These are phyloP conservation scores for Tiliacea citrago DNA, from an alignment of 2,888 invertebrate genomes.

Conservation along the genomic window DNA sequence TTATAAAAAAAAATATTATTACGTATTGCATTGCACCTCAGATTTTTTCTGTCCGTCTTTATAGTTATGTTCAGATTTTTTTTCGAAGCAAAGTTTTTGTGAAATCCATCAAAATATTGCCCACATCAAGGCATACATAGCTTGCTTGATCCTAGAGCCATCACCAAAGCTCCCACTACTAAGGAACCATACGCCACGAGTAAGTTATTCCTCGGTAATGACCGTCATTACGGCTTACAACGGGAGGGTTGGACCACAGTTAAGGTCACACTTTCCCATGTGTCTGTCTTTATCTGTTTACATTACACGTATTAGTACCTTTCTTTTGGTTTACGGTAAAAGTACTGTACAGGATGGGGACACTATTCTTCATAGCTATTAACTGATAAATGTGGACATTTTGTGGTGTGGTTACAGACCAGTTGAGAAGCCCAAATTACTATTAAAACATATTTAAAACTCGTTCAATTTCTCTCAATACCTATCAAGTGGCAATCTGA, in stretches of 20 bases:
- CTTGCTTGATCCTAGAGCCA: slow-evolving; percentile 6
- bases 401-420: neutral
- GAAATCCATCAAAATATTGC: neutral
- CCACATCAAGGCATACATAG: neutral
- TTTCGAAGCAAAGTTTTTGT: neutral
- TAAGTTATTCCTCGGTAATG: slow-evolving; percentile 64
- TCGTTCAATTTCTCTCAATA: slow-evolving; percentile 56
- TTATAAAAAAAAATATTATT: too few relatives aligned
- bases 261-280: slow-evolving; percentile 71
- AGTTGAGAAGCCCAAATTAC: slow-evolving; percentile 23
- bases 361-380: neutral
- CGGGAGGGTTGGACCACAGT: slow-evolving; percentile 61
- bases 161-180: slow-evolving; percentile 17
- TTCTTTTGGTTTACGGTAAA: slow-evolving; percentile 38
- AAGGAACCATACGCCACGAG: slow-evolving; percentile 8
- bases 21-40: too few relatives aligned
- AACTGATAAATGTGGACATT: neutral
- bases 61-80: too few relatives aligned
- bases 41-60: neutral
- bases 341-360: neutral
- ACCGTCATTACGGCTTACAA: slow-evolving; percentile 57
- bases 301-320: slow-evolving; percentile 33
- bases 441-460: slow-evolving; percentile 27
- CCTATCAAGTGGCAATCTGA: slow-evolving; percentile 46
- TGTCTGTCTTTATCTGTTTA: slow-evolving; percentile 51